Conservation (phyloP, 2,113 vertebrate species). For the Eleginops maclovinus region DNA sequence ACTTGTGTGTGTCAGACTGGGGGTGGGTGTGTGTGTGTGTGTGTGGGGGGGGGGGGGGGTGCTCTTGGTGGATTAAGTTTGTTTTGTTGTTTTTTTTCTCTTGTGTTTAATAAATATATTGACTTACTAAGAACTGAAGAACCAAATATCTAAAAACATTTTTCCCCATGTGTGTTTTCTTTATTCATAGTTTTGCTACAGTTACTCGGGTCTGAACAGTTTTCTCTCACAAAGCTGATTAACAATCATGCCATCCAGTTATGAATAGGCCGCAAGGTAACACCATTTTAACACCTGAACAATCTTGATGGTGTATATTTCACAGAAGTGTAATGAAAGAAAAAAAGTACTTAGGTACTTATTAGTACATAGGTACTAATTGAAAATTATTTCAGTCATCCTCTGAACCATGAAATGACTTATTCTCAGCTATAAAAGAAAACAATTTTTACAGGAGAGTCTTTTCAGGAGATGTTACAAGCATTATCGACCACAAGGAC, state of each 20-base stretch:
- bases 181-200: not conserved
- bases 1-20: not conserved
- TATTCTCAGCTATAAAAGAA: not conserved
- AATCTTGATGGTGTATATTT: slow-evolving; percentile 47
- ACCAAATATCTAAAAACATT: no score
- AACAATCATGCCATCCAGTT: slow-evolving; percentile 17
- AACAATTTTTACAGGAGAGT: not conserved
- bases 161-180: not conserved
- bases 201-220: not conserved
- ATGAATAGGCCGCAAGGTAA: slow-evolving; percentile 35
- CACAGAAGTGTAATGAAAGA: slow-evolving; percentile 31
- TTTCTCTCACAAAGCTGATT: slow-evolving; percentile 23
- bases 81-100: not conserved
- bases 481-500: not conserved
- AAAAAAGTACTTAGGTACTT: slow-evolving; percentile 14
- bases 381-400: slow-evolving; percentile 28
- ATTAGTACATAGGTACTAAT: slow-evolving; percentile 19
- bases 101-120: slow-evolving; percentile 13
- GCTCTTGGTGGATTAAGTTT: slow-evolving; percentile 3
- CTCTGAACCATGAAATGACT: slow-evolving; percentile 47
- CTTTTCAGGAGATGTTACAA: not conserved
- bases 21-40: not conserved
- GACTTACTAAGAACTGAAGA: slow-evolving; percentile 1
- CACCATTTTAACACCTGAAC: slow-evolving; percentile 42
- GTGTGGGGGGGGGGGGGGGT: not conserved